Conservation (phyloP, 1,140 invertebrate genomes). For the Anthonomus grandis region DNA sequence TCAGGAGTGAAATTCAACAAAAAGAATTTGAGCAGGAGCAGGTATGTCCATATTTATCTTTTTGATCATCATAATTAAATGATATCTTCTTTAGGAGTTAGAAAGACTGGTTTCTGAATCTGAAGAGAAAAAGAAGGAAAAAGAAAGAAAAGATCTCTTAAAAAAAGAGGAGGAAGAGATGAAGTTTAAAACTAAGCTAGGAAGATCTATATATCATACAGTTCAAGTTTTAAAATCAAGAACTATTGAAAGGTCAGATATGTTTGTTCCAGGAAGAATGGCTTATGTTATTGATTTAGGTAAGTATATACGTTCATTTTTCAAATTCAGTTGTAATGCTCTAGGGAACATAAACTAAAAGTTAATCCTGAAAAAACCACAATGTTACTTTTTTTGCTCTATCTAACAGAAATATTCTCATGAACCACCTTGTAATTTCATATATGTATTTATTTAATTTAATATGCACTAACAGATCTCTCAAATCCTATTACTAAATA, state of each 20-base stretch:
- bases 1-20: conserved; percentile 70
- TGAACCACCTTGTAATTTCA: too few relatives aligned
- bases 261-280: conserved; percentile 96
- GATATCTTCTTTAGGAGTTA: conserved; percentile 55
- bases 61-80: too few relatives aligned
- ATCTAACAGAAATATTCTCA: too few relatives aligned
- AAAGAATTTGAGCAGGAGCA: conserved; percentile 83
- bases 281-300: conserved; percentile 94
- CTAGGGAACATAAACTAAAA: too few relatives aligned
- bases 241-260: conserved; percentile 79
- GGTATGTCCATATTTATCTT: conserved; percentile 6
- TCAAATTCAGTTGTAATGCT: too few relatives aligned
- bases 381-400: too few relatives aligned
- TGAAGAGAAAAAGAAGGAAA: conserved; percentile 59
- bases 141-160: conserved; percentile 58
- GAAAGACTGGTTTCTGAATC: conserved; percentile 64
- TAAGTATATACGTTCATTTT: too few relatives aligned
- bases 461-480: too few relatives aligned
- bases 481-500: too few relatives aligned
- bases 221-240: conserved; percentile 64
- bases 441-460: too few relatives aligned
- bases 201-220: conserved; percentile 70
- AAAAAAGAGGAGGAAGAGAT: conserved; percentile 71
- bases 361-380: too few relatives aligned
- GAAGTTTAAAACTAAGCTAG: conserved; percentile 77